These are phyloP conservation scores for Blennius ocellaris DNA, from an alignment of 2,113 vertebrate species.

Conservation along the genomic window DNA sequence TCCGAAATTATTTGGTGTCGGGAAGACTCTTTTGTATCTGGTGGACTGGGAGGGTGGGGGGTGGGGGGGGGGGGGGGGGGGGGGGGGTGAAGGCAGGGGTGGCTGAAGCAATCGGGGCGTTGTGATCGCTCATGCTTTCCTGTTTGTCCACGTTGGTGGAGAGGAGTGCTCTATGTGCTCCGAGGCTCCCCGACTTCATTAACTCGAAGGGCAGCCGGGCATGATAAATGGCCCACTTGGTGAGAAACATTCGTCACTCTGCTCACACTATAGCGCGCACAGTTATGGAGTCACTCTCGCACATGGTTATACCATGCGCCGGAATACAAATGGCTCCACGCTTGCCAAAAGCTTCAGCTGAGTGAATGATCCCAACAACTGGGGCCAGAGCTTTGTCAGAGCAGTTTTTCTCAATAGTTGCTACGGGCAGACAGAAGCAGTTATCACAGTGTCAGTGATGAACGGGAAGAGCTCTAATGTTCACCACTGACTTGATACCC, in stretches of 20 bases:
- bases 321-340: not conserved
- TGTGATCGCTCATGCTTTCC: conserved; percentile 29
- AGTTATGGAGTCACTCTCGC: conserved; percentile 19
- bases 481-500: conserved; percentile 30
- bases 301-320: not conserved
- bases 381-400: conserved; percentile 19
- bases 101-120: not conserved
- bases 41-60: not conserved
- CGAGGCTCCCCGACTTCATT: conserved; percentile 60
- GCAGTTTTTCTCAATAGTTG: conserved; percentile 26
- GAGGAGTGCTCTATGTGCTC: conserved; percentile 36
- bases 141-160: conserved; percentile 40
- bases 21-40: conserved; percentile 22
- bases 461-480: conserved; percentile 48
- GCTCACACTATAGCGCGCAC: conserved; percentile 9
- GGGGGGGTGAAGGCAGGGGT: too few species aligned
- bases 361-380: not conserved
- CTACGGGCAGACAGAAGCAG: conserved; percentile 22
- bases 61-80: not conserved
- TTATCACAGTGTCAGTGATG: conserved; percentile 55
- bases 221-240: conserved; percentile 53
- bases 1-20: not conserved
- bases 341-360: not conserved
- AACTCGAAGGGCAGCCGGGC: conserved; percentile 33
- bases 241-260: conserved; percentile 45